Base-by-base conservation (phyloP, 2,888 invertebrate genomes). In the Aphrophora alni region DNA sequence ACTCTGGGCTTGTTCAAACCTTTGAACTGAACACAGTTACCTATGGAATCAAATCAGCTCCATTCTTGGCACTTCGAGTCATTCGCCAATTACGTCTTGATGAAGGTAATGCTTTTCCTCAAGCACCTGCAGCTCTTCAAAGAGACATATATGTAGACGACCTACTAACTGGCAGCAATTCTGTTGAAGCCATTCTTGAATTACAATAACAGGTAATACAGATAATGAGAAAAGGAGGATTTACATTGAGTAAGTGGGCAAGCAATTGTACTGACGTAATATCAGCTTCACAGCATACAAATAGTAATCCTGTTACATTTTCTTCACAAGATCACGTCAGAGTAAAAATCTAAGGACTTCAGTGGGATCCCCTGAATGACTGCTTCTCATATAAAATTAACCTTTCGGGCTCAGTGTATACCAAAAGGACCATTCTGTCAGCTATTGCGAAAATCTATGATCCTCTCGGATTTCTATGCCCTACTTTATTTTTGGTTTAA, bases 101-200 rank as follows among this genome's bases (percentile, higher is more conserved):
- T 59, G 84, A 84, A 33, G 69, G 81, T 38, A 17, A 44, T 2
- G 59, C 33, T 0, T 84, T 80, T 77, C 85, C 86, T 2, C n/a
- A 80, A 3, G 84, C 84, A 14, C 69, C 84, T 0, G 10, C 78
- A 24, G 80, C 80, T 12, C 24, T 85, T 8, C 14, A 26, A 1
- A 14, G 75, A 0, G 81, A 84, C 14, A 84, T 84, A 2, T 86
- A 86, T 27, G 84, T 87, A 0, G 85, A 87, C 78, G 86, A 86
- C 80, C 70, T 83, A 0, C 68, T 85, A 8, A 74, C 81, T 0
- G 84, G 84, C 14, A 80, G 83, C 0, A 21, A 80, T 21, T 78
- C 84, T 14, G 21, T 77, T 14, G 76, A 83, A 14, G 82, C 84
- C 26, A 85, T 83, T 0, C 17, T 82, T 0, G 24, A 77, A 33